Percentiles rank a stretch among this genome's conserved stretches.
Conservation (phyloP, 2,888 invertebrate genomes). For the Pasiphila rectangulata region DNA sequence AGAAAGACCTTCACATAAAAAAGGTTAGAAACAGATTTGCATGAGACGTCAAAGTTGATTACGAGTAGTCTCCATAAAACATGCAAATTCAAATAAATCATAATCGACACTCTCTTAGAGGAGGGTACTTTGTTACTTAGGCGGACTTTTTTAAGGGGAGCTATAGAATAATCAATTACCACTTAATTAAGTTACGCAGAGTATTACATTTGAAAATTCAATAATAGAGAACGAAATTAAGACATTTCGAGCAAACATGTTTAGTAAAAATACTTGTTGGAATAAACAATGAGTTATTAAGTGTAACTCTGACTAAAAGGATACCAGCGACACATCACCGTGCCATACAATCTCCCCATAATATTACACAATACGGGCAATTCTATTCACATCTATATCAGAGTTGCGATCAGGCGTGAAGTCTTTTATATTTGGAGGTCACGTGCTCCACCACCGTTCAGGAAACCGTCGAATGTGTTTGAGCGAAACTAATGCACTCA, state of each 20-base stretch:
- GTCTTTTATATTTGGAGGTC: slow-evolving; percentile 74
- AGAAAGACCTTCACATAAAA: slow-evolving; percentile 72
- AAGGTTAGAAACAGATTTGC: slow-evolving; percentile 74
- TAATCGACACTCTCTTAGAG: slow-evolving; percentile 23
- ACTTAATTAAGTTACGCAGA: background rate
- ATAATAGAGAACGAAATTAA: no score
- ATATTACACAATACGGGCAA: slow-evolving; percentile 73
- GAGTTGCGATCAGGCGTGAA: slow-evolving; percentile 73
- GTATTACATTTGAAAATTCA: background rate
- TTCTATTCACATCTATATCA: slow-evolving; percentile 74
- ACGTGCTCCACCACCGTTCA: slow-evolving; percentile 71
- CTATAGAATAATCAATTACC: background rate
- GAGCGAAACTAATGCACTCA: slow-evolving; percentile 78
- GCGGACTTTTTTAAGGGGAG: slow-evolving; percentile 10
- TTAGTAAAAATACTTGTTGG: no score
- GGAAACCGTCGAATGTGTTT: slow-evolving; percentile 74
- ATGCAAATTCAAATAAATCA: slow-evolving; percentile 52
- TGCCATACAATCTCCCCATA: slow-evolving; percentile 46
- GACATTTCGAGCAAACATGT: no score
- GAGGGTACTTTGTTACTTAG: slow-evolving; percentile 13
- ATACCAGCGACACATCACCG: slow-evolving; percentile 39
- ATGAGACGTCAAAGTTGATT: slow-evolving; percentile 74
- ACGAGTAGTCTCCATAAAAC: slow-evolving; percentile 49
- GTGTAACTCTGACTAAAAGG: slow-evolving; percentile 32
- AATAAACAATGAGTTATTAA: no score